Evolutionary conservation across 2,888 invertebrate genomes (phyloP), one percentile per base, ranked within the genome.

Genomic region (Patella depressa): DNA sequence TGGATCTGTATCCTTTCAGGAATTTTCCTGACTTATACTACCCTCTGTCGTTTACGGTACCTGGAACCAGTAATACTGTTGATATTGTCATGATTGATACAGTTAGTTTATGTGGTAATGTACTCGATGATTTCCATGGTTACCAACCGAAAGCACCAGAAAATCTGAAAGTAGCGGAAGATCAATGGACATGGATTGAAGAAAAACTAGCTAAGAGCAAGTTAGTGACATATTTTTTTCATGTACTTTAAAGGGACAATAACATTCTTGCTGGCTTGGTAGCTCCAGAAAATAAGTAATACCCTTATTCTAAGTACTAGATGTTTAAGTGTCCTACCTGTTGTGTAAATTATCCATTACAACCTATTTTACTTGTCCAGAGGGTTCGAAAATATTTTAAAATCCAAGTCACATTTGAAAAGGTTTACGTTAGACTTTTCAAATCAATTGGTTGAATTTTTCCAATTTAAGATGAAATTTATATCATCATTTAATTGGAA

Each of bases 1-100:
- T 34, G 9, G 9, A 45, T 45, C 9, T 45, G 9, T 45, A 45
- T 75, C 74, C 71, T 29, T 84, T 15, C 83, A 93, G 93, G 93
- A 90, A 91, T 74, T 93, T 91, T 79, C 93, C 93, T 0, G 82
- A 90, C 78, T 91, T 89, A 65, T 93, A 91, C 84, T 93, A 93
- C 88, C 88, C 86, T 4, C 82, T 91, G 72, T 80, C 81, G 3
- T 90, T 89, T 79, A 75, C 79, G 1, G 82, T 92, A 34, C 89
- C 90, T 14, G 86, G 87, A 45, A 84, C 86, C 17, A 84, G 85
- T 14, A 82, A 82, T 24, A 85, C 81, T 0, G 81, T 92, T 3
- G 92, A 92, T 34, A 85, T 93, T 59, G 71, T 93, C 14, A 92
- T 93, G 92, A 88, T 93, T 45, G 93, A 93, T 85, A 93, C 93